Evolutionary conservation across 2,888 invertebrate species (phyloP), one percentile per base, ranked within the genome.

Genomic region (Lepetodrilus schrolli): DNA sequence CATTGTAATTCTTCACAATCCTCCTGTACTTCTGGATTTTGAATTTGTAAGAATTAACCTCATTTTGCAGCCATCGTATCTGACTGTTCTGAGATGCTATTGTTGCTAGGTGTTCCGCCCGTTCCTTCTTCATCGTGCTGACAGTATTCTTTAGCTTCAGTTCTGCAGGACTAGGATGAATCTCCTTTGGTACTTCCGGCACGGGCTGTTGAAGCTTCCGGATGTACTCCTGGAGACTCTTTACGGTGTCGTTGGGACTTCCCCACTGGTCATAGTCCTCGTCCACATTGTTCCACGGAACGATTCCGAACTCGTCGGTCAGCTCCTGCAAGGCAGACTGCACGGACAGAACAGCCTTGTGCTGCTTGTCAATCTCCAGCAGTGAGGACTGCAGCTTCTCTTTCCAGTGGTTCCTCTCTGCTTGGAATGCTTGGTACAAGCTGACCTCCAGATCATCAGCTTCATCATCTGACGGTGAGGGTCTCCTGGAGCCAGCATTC

Each of bases 381-480:
- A 84, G 74, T 8, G 83, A 80, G 65, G 80, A 68, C 50, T 84
- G 80, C 17, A 82, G 75, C 20, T 82, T 71, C 4, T 82, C 80
- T 51, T 83, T 84, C 85, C 85, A 85, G 65, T 83, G 82, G 58
- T 85, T 84, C 21, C 85, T 73, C 74, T 85, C 85, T 0, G 81
- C 80, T 74, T 85, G 83, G 21, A 85, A 72, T 0, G 79, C n/a
- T 21, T 47, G 21, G 8, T 23, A 20, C 23, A 68, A 17, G 26
- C 47, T 43, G 8, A 26, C 26, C 23, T 68, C 68, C 20, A 68
- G 48, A 23, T 68, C 68, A n/a, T 68, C 48, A 4, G 17, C 8
- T 20, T 70, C 37, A 21, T 70, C 26, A 13, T 70, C 37, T 21
- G 26, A 21, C 10, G 13, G 17, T n/a, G 49, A 36, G 8, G 38